A percentile compares a stretch with the other conserved stretches of the same genome.
phyloP scores from a whole-genome alignment of 2,888 invertebrate species.

The Spialia ferax region DNA sequence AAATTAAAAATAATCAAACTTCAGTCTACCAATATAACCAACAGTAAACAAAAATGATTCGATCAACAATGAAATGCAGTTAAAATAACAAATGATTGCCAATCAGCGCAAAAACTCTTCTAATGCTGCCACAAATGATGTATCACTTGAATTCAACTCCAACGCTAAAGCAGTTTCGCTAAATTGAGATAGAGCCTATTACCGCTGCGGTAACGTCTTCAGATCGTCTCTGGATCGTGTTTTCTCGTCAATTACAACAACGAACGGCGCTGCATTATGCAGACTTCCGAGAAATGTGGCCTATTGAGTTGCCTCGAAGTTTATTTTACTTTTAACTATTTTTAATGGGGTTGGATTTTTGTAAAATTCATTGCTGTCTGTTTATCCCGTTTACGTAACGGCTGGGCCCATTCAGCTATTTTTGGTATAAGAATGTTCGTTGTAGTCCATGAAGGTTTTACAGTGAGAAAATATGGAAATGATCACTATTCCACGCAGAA shows the following conservation, averaged over 20 bases:
- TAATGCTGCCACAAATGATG: constrained; percentile 58
- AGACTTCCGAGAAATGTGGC: constrained; percentile 16
- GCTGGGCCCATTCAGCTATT: too few species aligned
- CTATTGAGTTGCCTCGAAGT: not conserved
- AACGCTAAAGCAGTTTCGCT: constrained; percentile 49
- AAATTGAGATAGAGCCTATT: constrained; percentile 42
- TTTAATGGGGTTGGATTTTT: not conserved
- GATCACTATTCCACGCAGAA: too few species aligned
- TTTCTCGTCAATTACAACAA: constrained; percentile 58
- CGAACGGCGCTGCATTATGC: constrained; percentile 42
- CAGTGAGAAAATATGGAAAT: too few species aligned
- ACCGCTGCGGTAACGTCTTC: constrained; percentile 50
- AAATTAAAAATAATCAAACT: too few species aligned
- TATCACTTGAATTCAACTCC: constrained; percentile 61
- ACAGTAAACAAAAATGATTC: too few species aligned
- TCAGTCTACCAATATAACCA: too few species aligned
- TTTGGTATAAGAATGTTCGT: too few species aligned
- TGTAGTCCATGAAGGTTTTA: too few species aligned
- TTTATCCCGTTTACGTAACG: too few species aligned
- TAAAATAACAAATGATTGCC: not conserved
- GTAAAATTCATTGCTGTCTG: too few species aligned
- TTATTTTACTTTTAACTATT: not conserved
- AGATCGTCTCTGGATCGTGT: constrained; percentile 51
- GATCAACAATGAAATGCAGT: not conserved
- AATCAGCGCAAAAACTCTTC: constrained; percentile 31